Conservation (phyloP, 2,888 invertebrate species). For the Prenolepis imparis region DNA sequence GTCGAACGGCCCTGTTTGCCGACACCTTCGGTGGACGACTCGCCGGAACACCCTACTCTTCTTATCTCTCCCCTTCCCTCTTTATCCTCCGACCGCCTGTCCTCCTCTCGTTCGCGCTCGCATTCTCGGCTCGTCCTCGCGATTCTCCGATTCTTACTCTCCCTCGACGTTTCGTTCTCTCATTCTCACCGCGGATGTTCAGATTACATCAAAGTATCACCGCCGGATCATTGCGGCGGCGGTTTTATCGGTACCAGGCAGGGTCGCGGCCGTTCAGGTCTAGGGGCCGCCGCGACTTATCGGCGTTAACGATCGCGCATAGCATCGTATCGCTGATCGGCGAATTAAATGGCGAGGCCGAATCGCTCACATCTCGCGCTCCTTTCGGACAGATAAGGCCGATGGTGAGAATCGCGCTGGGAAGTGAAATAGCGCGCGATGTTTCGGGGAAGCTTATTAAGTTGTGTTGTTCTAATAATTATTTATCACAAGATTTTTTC, state of each 20-base stretch:
- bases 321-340: constrained; percentile 41
- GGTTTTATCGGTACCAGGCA: constrained; percentile 71
- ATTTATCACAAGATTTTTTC: constrained; percentile 19
- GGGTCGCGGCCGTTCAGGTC: constrained; percentile 65
- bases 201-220: constrained; percentile 74
- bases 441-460: constrained; percentile 30
- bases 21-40: constrained; percentile 80
- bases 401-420: neutral
- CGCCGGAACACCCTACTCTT: constrained; percentile 65
- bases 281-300: constrained; percentile 38
- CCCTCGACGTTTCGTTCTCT: constrained; percentile 49
- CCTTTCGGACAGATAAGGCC: constrained; percentile 45
- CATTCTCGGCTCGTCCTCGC: constrained; percentile 42
- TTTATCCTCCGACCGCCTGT: constrained; percentile 49
- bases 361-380: constrained; percentile 48
- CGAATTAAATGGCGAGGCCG: constrained; percentile 49
- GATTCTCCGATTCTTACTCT: constrained; percentile 68
- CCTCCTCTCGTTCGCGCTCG: constrained; percentile 4
- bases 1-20: constrained; percentile 83
- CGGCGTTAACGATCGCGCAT: constrained; percentile 47
- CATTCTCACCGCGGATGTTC: constrained; percentile 70
- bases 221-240: constrained; percentile 65
- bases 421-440: constrained; percentile 33
- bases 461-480: constrained; percentile 33
- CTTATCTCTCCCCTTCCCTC: constrained; percentile 63